Percentiles rank a stretch among this genome's conserved stretches.
These are phyloP conservation scores for Brachyalestes nurse DNA, from an alignment of 2,797 vertebrate species.

Conservation along the genomic window DNA sequence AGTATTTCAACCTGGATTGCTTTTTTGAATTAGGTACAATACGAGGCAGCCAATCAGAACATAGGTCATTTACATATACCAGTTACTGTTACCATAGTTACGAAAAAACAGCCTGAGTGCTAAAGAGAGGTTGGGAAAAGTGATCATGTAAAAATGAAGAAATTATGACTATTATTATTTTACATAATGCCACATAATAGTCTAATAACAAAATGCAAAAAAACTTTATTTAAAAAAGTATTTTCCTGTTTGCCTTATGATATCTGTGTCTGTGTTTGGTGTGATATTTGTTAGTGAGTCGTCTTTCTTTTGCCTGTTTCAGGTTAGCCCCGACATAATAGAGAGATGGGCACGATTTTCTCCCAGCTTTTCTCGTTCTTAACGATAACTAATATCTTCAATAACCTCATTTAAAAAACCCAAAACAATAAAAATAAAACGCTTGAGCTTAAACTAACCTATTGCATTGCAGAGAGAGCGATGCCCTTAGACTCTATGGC, in stretches of 20 bases:
- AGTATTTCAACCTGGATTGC: neutral
- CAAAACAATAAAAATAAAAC: slow-evolving; percentile 55
- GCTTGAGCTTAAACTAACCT: slow-evolving; percentile 14
- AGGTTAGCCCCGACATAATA: slow-evolving; percentile 71
- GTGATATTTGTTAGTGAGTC: slow-evolving; percentile 58
- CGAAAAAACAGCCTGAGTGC: neutral
- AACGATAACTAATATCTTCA: slow-evolving; percentile 50
- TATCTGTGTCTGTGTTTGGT: slow-evolving; percentile 16
- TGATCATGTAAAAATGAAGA: neutral
- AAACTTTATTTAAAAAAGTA: neutral
- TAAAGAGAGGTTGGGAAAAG: neutral
- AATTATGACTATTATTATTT: neutral
- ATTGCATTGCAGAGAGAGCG: neutral
- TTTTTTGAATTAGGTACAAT: neutral
- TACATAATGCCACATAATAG: neutral
- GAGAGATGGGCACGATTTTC: slow-evolving; percentile 20
- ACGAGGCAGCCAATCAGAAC: neutral
- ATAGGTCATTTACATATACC: neutral
- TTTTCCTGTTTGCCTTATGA: neutral
- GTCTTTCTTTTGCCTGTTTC: slow-evolving; percentile 72
- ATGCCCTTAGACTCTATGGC: neutral
- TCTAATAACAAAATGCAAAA: neutral
- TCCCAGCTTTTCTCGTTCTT: slow-evolving; percentile 27
- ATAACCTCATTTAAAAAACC: slow-evolving; percentile 13
- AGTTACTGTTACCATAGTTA: neutral